These are phyloP conservation scores for Synanthedon tipuliformis DNA, from an alignment of 2,888 invertebrate genomes.

Conservation along the genomic window DNA sequence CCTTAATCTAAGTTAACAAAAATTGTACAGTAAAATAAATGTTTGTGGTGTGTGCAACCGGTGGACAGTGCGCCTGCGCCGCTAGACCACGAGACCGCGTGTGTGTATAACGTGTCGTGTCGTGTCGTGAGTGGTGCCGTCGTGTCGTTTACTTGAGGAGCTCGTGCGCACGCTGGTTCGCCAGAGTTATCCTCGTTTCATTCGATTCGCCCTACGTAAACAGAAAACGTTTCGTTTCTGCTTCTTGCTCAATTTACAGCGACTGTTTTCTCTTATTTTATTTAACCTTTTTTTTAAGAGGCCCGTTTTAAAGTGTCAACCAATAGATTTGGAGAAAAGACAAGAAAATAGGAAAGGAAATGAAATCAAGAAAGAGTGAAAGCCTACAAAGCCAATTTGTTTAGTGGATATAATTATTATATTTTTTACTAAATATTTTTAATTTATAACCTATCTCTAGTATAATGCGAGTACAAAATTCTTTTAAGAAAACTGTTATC, in stretches of 20 bases:
- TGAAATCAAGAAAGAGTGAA: no score
- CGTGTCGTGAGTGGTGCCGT: constrained; percentile 30
- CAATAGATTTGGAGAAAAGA: not conserved
- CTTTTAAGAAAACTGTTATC: no score
- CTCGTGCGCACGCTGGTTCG: constrained; percentile 97
- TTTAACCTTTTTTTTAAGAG: not conserved
- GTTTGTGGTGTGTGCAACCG: constrained; percentile 20
- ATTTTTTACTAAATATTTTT: no score
- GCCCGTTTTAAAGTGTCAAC: not conserved
- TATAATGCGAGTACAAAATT: no score
- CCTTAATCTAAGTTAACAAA: no score
- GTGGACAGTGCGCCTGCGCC: not conserved
- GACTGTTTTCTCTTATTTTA: constrained; percentile 18
- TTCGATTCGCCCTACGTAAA: constrained; percentile 82
- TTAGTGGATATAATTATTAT: no score
- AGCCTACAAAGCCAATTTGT: no score
- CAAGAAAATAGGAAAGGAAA: no score
- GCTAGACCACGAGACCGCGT: constrained; percentile 46
- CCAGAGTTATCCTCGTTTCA: constrained; percentile 95
- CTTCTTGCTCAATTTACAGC: constrained; percentile 33
- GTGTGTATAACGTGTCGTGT: constrained; percentile 19
- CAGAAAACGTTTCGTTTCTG: constrained; percentile 43
- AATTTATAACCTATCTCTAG: no score
- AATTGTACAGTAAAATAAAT: no score
- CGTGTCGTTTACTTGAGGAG: constrained; percentile 85